Conservation (phyloP, 2,113 vertebrate species). For the Sturnus vulgaris region DNA sequence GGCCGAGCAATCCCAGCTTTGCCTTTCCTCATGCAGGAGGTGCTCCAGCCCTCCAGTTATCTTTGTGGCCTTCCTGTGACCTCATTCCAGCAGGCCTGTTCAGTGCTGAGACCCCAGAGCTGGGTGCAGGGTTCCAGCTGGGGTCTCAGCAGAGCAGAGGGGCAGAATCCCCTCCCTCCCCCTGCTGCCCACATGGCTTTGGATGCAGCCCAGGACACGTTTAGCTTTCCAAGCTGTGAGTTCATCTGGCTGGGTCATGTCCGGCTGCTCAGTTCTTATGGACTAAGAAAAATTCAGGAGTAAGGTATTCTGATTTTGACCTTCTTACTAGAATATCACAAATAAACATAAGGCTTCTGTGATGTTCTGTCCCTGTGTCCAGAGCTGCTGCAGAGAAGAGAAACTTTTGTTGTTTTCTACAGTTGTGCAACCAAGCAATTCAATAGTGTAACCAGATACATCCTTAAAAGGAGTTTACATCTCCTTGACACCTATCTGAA, state of each 20-base stretch:
- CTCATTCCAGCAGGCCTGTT: background rate
- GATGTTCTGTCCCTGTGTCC: background rate
- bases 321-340: background rate
- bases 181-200: background rate
- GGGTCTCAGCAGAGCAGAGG: background rate
- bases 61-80: background rate
- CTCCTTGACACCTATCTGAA: background rate
- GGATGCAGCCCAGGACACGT: background rate
- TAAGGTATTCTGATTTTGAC: background rate
- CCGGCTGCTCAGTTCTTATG: background rate
- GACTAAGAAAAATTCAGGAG: background rate
- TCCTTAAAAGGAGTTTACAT: background rate
- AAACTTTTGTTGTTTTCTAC: background rate
- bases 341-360: background rate
- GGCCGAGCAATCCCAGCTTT: background rate
- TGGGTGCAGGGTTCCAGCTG: background rate
- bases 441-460: background rate
- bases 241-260: background rate
- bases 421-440: background rate
- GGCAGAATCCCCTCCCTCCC: background rate
- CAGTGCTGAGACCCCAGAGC: background rate
- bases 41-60: background rate
- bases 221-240: background rate
- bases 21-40: background rate
- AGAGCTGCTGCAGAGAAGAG: background rate